Conservation (phyloP, 1,140 invertebrate genomes). For the Arion vulgaris region DNA sequence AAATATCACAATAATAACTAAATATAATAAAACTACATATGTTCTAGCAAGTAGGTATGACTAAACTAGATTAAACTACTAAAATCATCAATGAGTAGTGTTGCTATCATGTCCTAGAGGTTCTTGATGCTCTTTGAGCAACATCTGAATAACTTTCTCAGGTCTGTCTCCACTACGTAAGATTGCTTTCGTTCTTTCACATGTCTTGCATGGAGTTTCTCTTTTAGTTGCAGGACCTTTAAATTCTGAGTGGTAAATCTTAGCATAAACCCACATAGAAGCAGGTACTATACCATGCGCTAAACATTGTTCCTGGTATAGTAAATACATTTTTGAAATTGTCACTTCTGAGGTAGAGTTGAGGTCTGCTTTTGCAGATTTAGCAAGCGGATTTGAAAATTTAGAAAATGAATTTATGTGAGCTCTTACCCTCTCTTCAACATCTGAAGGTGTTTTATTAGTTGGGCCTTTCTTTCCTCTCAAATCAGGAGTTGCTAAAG, state of each 20-base stretch:
- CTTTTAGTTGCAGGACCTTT: not conserved
- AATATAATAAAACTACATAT: too few relatives aligned
- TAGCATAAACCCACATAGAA: constrained; percentile 34
- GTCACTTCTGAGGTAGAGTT: constrained; percentile 5
- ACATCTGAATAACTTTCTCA: constrained; percentile 27
- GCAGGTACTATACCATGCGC: not conserved
- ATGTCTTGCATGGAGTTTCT: constrained; percentile 14
- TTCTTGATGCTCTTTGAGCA: constrained; percentile 19
- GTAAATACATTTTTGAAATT: constrained; percentile 29
- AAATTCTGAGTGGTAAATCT: constrained; percentile 26
- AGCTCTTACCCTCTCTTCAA: constrained; percentile 18
- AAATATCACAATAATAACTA: too few relatives aligned
- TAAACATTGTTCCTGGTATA: constrained; percentile 26
- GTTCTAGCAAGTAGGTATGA: too few relatives aligned
- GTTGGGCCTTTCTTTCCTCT: constrained; percentile 29
- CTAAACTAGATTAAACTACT: not conserved
- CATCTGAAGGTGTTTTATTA: constrained; percentile 31
- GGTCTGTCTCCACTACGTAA: constrained; percentile 17
- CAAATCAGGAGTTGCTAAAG: constrained; percentile 22
- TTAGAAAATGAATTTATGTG: constrained; percentile 29
- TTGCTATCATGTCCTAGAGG: not conserved
- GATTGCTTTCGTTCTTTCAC: constrained; percentile 16
- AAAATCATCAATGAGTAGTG: not conserved
- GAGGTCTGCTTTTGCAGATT: not conserved
- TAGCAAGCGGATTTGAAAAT: not conserved